phyloP scores from a whole-genome alignment of 1,140 invertebrate species.

The Brachionus angularis region DNA sequence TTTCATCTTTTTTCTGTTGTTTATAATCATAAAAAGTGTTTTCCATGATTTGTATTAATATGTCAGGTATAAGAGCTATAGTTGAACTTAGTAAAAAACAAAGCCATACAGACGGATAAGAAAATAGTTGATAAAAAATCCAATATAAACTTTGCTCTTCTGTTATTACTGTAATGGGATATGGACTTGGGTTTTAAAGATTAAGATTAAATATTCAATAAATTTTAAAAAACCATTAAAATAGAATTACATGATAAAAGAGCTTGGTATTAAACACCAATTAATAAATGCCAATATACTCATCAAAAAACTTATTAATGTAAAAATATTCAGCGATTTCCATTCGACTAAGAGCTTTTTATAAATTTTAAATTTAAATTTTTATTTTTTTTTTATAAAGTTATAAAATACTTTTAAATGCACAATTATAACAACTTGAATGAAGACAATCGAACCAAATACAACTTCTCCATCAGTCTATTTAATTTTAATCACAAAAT shows the following conservation, averaged over 20 bases:
- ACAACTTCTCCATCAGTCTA: neutral
- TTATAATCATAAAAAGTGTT: conserved; percentile 45
- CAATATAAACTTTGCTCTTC: conserved; percentile 60
- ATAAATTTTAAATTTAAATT: neutral
- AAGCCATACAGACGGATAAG: conserved; percentile 64
- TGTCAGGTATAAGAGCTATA: conserved; percentile 65
- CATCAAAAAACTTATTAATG: neutral
- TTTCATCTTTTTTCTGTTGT: neutral
- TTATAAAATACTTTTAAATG: conserved; percentile 5
- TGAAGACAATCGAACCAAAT: conserved; percentile 24
- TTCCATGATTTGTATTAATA: conserved; percentile 48
- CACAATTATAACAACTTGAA: conserved; percentile 17
- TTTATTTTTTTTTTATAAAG: neutral
- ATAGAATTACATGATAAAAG: conserved; percentile 33
- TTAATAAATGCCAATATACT: neutral
- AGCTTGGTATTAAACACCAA: conserved; percentile 1
- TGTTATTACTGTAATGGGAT: conserved; percentile 41
- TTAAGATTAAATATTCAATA: neutral
- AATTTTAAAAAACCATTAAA: neutral
- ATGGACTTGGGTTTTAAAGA: neutral
- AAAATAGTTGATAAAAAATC: conserved; percentile 63
- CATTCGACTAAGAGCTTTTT: conserved; percentile 7
- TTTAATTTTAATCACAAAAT: no score
- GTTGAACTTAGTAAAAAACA: conserved; percentile 62
- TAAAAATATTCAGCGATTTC: conserved; percentile 4